phyloP scores from a whole-genome alignment of 2,797 vertebrate species.

The Lithobates sylvaticus region DNA sequence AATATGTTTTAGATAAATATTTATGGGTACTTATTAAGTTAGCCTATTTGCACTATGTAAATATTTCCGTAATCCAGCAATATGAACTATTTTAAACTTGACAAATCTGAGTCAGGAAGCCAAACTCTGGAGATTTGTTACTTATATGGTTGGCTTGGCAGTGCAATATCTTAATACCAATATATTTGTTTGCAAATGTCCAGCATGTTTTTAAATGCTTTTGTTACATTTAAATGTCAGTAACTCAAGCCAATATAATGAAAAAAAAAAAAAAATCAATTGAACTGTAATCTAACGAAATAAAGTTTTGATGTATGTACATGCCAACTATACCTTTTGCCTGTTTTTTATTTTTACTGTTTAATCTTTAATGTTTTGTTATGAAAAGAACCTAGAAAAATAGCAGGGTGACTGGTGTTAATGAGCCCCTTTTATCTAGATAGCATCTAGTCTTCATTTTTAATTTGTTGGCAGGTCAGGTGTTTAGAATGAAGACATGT shows the following conservation, averaged over 20 bases:
- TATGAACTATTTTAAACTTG: background rate
- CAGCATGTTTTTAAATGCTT: conserved; percentile 10
- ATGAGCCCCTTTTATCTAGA: background rate
- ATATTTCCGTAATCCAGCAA: background rate
- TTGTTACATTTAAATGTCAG: conserved; percentile 16
- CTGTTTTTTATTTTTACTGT: background rate
- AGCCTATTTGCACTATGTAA: conserved; percentile 4
- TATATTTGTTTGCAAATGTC: background rate
- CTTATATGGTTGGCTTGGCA: conserved; percentile 3
- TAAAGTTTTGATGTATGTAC: conserved; percentile 25
- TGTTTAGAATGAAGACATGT: background rate
- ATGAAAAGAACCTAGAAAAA: no score
- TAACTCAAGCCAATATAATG: background rate
- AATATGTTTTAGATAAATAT: background rate
- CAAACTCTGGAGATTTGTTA: background rate
- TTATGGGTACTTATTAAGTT: background rate
- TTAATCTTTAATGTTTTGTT: no score
- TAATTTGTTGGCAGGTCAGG: background rate
- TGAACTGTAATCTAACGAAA: conserved; percentile 19
- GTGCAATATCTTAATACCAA: background rate
- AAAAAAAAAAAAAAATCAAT: background rate
- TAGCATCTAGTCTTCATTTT: background rate
- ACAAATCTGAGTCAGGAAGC: background rate
- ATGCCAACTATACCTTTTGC: background rate
- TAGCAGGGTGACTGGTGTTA: background rate